phyloP scores from a whole-genome alignment of 2,797 vertebrate species.

The Streptopelia turtur region DNA sequence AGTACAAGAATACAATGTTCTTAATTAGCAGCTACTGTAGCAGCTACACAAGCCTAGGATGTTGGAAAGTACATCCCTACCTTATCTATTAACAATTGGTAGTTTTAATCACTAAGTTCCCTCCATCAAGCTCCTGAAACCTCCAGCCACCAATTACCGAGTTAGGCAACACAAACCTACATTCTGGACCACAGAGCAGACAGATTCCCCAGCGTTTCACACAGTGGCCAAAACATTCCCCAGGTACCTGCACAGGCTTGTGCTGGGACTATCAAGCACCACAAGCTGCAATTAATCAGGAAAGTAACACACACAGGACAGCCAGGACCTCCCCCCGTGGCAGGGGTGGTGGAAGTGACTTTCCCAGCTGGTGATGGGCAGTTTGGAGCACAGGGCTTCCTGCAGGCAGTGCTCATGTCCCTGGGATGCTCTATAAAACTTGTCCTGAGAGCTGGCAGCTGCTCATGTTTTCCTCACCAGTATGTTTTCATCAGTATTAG shows the following conservation, averaged over 20 bases:
- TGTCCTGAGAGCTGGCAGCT: neutral
- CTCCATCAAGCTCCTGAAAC: constrained; percentile 10
- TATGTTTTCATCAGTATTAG: neutral
- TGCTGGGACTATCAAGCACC: neutral
- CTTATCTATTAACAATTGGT: constrained; percentile 9
- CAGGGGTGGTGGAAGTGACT: neutral
- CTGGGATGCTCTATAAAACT: neutral
- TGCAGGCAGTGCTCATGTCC: neutral
- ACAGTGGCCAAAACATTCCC: neutral
- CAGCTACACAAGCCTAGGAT: neutral
- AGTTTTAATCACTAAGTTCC: neutral
- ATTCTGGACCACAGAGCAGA: neutral
- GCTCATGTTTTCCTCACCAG: neutral
- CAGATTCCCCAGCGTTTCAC: neutral
- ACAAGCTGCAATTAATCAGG: neutral
- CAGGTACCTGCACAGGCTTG: neutral
- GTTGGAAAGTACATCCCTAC: neutral
- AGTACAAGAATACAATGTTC: constrained; percentile 23
- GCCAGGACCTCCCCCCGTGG: neutral
- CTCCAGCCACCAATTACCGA: neutral
- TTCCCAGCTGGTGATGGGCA: neutral
- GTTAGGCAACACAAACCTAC: neutral
- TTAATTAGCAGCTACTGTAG: constrained; percentile 72
- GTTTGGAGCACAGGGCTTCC: neutral
- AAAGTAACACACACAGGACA: neutral